phyloP scores from a whole-genome alignment of 2,797 vertebrate genomes.

The Sebastes nivosus region DNA sequence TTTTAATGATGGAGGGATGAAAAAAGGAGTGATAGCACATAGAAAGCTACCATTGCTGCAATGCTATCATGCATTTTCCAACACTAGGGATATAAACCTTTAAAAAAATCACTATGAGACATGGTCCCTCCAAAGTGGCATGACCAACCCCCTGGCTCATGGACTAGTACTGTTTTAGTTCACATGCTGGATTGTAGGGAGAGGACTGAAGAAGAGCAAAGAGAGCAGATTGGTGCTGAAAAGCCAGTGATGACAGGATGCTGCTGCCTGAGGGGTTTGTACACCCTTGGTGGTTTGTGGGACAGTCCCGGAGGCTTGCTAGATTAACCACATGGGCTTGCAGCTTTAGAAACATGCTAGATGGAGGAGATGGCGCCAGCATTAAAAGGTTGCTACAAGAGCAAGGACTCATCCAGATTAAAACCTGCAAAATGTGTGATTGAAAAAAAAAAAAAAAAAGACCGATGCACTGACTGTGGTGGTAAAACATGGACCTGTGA shows the following conservation, averaged over 20 bases:
- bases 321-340: constrained; percentile 34
- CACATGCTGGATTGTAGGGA: background rate
- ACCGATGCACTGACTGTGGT: background rate
- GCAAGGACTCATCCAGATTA: background rate
- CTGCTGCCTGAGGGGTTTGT: constrained; percentile 30
- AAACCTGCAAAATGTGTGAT: constrained; percentile 6
- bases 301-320: constrained; percentile 13
- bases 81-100: no score
- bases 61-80: no score
- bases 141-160: no score
- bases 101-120: no score
- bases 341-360: constrained; percentile 27
- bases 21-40: no score
- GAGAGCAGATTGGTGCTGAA: constrained; percentile 18
- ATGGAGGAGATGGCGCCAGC: background rate
- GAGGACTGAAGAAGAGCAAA: constrained; percentile 2
- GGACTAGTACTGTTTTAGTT: no score
- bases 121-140: no score
- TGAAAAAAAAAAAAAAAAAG: background rate
- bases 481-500: background rate
- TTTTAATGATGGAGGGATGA: no score
- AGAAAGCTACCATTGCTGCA: no score
- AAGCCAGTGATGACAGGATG: constrained; percentile 49
- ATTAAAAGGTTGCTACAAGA: background rate
- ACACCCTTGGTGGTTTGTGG: constrained; percentile 17